These are phyloP conservation scores for Copidosoma aretas DNA, from an alignment of 2,888 invertebrate species.

Conservation along the genomic window DNA sequence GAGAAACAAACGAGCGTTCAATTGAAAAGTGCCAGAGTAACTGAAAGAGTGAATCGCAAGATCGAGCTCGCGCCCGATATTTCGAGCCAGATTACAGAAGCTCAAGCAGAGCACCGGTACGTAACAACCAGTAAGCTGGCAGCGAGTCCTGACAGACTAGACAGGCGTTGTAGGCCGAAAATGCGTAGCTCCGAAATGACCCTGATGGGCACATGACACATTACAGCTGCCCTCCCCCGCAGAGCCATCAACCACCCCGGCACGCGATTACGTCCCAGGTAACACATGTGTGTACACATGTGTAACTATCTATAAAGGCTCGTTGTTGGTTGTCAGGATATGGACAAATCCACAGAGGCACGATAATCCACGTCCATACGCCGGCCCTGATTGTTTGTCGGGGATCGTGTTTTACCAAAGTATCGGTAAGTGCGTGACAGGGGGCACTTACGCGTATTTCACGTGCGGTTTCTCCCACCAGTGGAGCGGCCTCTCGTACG, in stretches of 20 bases:
- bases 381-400: too few relatives aligned
- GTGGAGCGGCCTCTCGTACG: conserved; percentile 34
- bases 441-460: conserved; percentile 48
- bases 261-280: conserved; percentile 27
- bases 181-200: conserved; percentile 16
- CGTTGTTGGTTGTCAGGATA: too few relatives aligned
- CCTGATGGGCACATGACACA: conserved; percentile 16
- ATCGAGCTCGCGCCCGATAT: too few relatives aligned
- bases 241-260: neutral
- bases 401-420: neutral
- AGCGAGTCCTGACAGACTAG: neutral
- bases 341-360: too few relatives aligned
- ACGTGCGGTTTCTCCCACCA: conserved; percentile 46
- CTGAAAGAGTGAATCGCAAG: too few relatives aligned
- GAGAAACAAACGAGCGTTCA: too few relatives aligned
- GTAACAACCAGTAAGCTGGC: neutral
- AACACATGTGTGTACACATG: neutral
- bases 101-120: too few relatives aligned
- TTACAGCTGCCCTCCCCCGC: conserved; percentile 3
- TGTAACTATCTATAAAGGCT: neutral
- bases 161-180: neutral
- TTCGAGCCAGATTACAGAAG: too few relatives aligned
- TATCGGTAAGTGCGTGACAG: conserved; percentile 2
- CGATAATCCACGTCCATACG: too few relatives aligned
- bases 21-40: too few relatives aligned